Evolutionary conservation across 2,797 vertebrate species (phyloP), one percentile per base, ranked within the genome.

Genomic region (Xenopus petersii): DNA sequence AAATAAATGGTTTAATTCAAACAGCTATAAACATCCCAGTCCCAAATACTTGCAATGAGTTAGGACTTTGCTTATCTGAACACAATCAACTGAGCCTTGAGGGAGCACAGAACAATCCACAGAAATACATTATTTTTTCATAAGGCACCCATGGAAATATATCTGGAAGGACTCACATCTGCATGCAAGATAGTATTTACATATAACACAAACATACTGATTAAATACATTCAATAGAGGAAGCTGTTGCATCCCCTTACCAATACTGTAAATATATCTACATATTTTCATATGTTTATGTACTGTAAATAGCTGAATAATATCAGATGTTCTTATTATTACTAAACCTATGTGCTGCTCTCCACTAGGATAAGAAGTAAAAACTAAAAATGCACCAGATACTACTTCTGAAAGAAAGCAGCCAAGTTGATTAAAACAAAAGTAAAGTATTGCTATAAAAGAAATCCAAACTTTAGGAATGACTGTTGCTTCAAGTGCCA

Each of bases 1-100:
- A 77, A 77, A 70, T 77, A 84, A 81, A 70, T 70, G 59, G 79
- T 71, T 64, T 84, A 77, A 82, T 82, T 70, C 80, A 79, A 82
- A 47, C 51, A 70, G 68, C 71, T 77, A 55, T 79, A 82, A 83
- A 75, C 21, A 51, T 73, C 78, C 71, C 67, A 60, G 55, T 70
- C 73, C 58, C 66, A 79, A 78, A 46, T 66, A 67, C 71, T 8
- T 73, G 68, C 77, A 69, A 59, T 74, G 11, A 5, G 49, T 61
- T 56, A 66, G 79, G 64, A 26, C 4, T 17, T 67, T 58, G 56
- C 21, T 68, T 81, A 61, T 58, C 30, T 66, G 74, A 74, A 63
- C 58, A 66, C 71, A 79, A 79, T 79, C 77, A 79, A 74, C 67
- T 30, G 16, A 70, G 70, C 61, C 66, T 73, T 71, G 68, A 49